Evolutionary conservation across 2,113 vertebrate genomes (phyloP), one percentile per base, ranked within the genome.

Genomic region (Corythaeola cristata): DNA sequence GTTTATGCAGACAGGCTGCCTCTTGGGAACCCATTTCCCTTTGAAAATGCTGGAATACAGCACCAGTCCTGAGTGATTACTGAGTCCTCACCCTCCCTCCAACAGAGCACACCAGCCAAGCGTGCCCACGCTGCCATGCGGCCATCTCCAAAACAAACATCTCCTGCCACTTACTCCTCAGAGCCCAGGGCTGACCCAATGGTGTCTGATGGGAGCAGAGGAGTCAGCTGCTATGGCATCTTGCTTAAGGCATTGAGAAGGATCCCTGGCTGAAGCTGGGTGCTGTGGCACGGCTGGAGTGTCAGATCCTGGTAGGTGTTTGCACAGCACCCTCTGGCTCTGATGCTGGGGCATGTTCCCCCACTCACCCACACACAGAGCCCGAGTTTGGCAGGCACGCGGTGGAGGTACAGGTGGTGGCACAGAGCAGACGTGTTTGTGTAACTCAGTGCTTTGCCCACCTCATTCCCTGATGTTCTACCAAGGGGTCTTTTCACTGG

Each of bases 331-430:
- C 80, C 81, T 82, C 75, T 81, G 72, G 75, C 89, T 67, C 8
- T 50, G 47, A 30, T 19, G 45, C 75, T 50, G 52, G 11, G 50
- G 15, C 10, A 8, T 1, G 0, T 63, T 45, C 15, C 30, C 5
- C 14, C 7, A 1, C 24, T 35, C 58, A 8, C 10, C 2, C 2
- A 12, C 35, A 8, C 19, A 1, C 45, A 3, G 35, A 15, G 17
- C 35, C 2, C 8, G 16, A 32, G 27, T 9, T 52, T 2, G 1
- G 23, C 19, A 13, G 8, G 52, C 3, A 0, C 19, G 6, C 14
- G 0, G 39, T 5, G 7, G 23, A 50, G 20, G 18, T 41, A 8
- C 24, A 3, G 56, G 21, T 33, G 37, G 68, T 55, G 53, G 23
- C 39, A 24, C 19, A 12, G 71, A 23, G 58, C 45, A 30, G 33